Conservation (phyloP, 2,113 vertebrate genomes). For the Tinamus guttatus region DNA sequence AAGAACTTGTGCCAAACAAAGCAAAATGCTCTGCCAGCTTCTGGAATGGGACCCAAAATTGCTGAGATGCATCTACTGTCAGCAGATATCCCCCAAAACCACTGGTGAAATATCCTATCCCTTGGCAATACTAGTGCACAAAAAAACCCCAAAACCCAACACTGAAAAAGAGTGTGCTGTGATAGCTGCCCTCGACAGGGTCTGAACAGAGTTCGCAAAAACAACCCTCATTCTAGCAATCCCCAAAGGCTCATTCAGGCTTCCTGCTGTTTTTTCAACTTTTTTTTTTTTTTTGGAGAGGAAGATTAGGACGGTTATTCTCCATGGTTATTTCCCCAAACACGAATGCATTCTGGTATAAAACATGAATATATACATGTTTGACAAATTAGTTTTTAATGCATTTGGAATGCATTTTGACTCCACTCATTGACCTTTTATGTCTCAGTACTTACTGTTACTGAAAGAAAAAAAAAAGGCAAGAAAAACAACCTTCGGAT, state of each 20-base stretch:
- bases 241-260: background rate
- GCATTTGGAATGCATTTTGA: background rate
- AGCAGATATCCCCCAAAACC: background rate
- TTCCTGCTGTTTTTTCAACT: background rate
- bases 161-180: background rate
- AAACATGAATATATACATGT: background rate
- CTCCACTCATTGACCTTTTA: background rate
- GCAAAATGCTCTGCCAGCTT: background rate
- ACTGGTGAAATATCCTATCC: background rate
- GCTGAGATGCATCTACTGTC: background rate
- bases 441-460: background rate
- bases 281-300: background rate
- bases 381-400: background rate
- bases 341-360: background rate
- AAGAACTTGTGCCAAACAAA: background rate
- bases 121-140: accelerated
- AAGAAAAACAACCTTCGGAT: background rate
- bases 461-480: background rate
- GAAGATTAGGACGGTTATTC: background rate
- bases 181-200: background rate
- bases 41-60: background rate
- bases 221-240: background rate
- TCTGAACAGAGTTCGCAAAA: background rate
- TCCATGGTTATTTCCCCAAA: background rate
- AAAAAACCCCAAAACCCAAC: background rate